These are phyloP conservation scores for Cynodonichthys magdalenae DNA, from an alignment of 2,797 vertebrate genomes.

Conservation along the genomic window DNA sequence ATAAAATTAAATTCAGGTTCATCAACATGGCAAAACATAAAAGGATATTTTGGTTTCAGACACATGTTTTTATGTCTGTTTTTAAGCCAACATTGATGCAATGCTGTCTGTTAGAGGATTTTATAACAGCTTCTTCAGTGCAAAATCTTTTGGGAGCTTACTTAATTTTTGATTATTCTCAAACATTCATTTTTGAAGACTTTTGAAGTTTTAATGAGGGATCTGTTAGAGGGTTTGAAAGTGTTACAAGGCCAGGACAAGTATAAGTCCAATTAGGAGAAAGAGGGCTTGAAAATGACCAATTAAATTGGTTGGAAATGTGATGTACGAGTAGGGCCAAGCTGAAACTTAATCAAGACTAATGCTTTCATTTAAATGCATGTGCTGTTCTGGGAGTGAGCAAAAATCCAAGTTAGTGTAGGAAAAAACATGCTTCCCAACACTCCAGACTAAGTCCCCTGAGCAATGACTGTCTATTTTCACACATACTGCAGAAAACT, in stretches of 20 bases:
- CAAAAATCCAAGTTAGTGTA: background rate
- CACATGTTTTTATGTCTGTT: too few relatives aligned
- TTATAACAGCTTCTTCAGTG: background rate
- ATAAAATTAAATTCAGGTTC: conserved; percentile 7
- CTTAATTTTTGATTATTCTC: too few relatives aligned
- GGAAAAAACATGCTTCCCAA: background rate
- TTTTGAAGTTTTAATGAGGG: background rate
- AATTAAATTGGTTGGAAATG: background rate
- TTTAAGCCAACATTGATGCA: too few relatives aligned
- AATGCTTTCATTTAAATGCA: conserved; percentile 31
- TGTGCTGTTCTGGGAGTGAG: conserved; percentile 1
- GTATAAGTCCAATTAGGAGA: conserved; percentile 2
- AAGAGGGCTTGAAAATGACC: conserved; percentile 1
- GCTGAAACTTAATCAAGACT: conserved; percentile 23
- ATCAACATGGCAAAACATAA: background rate
- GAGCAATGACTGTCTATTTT: background rate
- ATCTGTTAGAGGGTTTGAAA: background rate
- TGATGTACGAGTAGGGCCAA: too few relatives aligned
- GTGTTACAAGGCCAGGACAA: background rate
- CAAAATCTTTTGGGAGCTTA: background rate
- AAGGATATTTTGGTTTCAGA: background rate
- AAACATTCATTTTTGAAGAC: background rate
- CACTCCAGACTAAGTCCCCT: conserved; percentile 8
- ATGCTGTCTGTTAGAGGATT: too few relatives aligned
- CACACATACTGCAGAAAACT: background rate